Conservation (phyloP, 2,888 invertebrate genomes). For the Leistus spinibarbis region DNA sequence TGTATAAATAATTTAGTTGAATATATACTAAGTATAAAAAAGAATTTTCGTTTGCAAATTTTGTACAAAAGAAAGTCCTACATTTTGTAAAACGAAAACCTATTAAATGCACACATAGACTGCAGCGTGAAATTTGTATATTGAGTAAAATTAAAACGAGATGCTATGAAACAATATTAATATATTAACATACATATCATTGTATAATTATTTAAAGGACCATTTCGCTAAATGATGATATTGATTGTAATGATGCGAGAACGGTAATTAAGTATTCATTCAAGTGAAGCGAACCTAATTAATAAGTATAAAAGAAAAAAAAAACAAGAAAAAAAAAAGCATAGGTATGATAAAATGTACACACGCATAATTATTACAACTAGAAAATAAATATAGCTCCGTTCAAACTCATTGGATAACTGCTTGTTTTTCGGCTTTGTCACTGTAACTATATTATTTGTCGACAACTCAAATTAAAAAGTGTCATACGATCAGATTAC, state of each 20-base stretch:
- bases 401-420: conserved; percentile 23
- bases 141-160: conserved; percentile 20
- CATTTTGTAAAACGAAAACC: conserved; percentile 33
- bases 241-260: conserved; percentile 29
- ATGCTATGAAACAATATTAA: conserved; percentile 32
- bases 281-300: conserved; percentile 20
- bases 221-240: conserved; percentile 36
- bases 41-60: conserved; percentile 30
- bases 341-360: conserved; percentile 30
- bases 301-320: conserved; percentile 2
- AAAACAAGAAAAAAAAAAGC: conserved; percentile 2
- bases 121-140: conserved; percentile 35
- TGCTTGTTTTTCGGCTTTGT: conserved; percentile 29
- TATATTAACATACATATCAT: conserved; percentile 39
- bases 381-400: conserved; percentile 27
- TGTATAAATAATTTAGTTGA: neutral
- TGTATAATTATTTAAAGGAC: conserved; percentile 38
- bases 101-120: conserved; percentile 31
- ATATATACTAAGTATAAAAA: conserved; percentile 22
- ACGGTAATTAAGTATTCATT: conserved; percentile 29
- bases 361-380: conserved; percentile 24
- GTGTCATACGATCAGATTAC: neutral
- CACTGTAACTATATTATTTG: conserved; percentile 15
- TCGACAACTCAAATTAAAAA: conserved; percentile 2
- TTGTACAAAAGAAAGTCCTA: conserved; percentile 36